Evolutionary conservation across 2,113 vertebrate genomes (phyloP).

Genomic region (Tachysurus fulvidraco): DNA sequence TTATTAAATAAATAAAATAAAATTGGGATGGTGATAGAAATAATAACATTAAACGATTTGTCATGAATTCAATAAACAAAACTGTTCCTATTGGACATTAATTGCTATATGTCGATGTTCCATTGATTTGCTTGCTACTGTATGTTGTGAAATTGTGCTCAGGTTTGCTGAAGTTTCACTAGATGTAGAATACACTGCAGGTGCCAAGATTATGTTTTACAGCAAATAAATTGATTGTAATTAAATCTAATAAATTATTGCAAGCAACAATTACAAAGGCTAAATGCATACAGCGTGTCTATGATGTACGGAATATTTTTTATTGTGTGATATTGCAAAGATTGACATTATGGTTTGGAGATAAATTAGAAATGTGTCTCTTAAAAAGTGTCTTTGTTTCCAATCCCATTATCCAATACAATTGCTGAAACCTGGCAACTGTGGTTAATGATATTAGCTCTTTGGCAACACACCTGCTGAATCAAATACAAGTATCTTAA

Average conservation of each 20-base stretch:
- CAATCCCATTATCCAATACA: background rate
- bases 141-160: background rate
- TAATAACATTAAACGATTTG: background rate
- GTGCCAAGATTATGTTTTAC: background rate
- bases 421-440: background rate
- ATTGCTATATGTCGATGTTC: background rate
- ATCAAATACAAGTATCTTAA: background rate
- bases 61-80: background rate
- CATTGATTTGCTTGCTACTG: background rate
- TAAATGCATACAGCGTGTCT: background rate
- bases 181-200: background rate
- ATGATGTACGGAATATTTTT: background rate
- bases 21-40: background rate
- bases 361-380: background rate
- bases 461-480: background rate
- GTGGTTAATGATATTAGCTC: background rate
- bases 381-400: background rate
- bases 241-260: background rate
- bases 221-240: background rate
- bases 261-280: background rate
- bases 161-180: background rate
- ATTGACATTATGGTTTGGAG: background rate
- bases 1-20: background rate
- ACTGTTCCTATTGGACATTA: background rate
- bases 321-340: background rate